These are phyloP conservation scores for Yoshiicerus persimilis DNA, from an alignment of 1,140 invertebrate species.

Conservation along the genomic window DNA sequence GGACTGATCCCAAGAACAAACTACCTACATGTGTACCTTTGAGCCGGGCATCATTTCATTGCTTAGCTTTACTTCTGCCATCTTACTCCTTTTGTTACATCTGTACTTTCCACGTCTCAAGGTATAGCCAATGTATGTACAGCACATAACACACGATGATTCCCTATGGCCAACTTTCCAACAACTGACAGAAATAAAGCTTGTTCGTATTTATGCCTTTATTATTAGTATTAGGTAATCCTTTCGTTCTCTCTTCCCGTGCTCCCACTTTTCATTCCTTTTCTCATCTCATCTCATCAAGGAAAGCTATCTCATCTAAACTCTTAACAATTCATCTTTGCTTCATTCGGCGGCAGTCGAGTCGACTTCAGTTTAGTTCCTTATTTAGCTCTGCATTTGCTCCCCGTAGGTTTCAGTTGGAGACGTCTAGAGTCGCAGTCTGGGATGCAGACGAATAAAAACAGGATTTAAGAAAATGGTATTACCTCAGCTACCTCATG, in stretches of 20 bases:
- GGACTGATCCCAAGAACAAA: neutral
- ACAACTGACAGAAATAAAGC: neutral
- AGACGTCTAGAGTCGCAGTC: neutral
- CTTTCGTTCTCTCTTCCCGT: neutral
- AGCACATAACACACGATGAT: neutral
- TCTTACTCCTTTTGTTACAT: neutral
- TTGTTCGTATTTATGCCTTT: neutral
- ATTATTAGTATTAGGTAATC: constrained; percentile 14
- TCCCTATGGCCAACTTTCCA: neutral
- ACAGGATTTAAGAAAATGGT: constrained; percentile 13
- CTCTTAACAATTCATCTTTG: constrained; percentile 14
- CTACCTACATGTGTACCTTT: neutral
- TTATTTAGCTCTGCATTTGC: neutral
- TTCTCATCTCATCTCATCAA: constrained; percentile 10
- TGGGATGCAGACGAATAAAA: neutral
- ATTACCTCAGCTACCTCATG: neutral
- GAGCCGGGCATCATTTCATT: neutral
- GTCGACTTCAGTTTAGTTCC: neutral
- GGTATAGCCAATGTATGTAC: neutral
- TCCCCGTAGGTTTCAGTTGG: neutral
- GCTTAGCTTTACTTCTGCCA: neutral
- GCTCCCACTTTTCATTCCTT: constrained; percentile 18
- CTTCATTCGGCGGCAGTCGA: neutral
- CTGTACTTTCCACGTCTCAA: neutral
- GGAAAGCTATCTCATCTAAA: neutral